Conservation (phyloP, 2,888 invertebrate species). For the Trichogramma dendrolimi region DNA sequence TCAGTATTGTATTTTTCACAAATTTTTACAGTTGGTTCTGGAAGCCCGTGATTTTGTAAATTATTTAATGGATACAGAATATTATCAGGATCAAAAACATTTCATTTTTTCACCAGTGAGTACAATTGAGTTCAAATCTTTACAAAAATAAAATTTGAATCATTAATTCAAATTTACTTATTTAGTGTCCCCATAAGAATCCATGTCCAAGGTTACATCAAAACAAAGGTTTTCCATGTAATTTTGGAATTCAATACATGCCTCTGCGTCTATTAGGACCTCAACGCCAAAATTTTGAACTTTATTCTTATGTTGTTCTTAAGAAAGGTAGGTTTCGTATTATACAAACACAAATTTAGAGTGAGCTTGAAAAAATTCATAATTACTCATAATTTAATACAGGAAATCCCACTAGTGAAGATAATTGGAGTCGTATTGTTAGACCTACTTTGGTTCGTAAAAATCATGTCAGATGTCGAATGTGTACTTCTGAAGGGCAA, state of each 20-base stretch:
- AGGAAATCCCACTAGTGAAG: constrained; percentile 54
- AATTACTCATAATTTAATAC: constrained; percentile 9
- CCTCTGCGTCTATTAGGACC: constrained; percentile 54
- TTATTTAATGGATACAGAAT: constrained; percentile 47
- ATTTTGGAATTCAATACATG: constrained; percentile 66
- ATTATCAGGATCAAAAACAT: constrained; percentile 42
- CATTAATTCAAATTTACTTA: constrained; percentile 24
- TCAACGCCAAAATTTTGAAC: constrained; percentile 54
- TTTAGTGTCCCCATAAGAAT: constrained; percentile 77
- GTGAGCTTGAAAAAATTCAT: background rate
- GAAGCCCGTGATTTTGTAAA: constrained; percentile 82
- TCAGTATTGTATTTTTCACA: background rate
- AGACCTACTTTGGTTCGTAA: constrained; percentile 66
- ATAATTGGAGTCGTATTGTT: constrained; percentile 77
- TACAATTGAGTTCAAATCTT: constrained; percentile 24
- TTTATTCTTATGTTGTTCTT: constrained; percentile 77
- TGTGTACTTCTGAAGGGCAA: constrained; percentile 72
- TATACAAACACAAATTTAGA: background rate
- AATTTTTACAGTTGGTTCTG: constrained; percentile 58
- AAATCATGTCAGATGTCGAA: constrained; percentile 70
- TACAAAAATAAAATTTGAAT: background rate
- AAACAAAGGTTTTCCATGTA: constrained; percentile 68
- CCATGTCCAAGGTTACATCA: constrained; percentile 66
- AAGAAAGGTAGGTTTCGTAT: constrained; percentile 62
- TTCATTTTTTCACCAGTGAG: constrained; percentile 75